A percentile compares a stretch with the other conserved stretches of the same genome.
Conservation (phyloP, 1,140 invertebrate genomes). For the Psilanteris sp. region DNA sequence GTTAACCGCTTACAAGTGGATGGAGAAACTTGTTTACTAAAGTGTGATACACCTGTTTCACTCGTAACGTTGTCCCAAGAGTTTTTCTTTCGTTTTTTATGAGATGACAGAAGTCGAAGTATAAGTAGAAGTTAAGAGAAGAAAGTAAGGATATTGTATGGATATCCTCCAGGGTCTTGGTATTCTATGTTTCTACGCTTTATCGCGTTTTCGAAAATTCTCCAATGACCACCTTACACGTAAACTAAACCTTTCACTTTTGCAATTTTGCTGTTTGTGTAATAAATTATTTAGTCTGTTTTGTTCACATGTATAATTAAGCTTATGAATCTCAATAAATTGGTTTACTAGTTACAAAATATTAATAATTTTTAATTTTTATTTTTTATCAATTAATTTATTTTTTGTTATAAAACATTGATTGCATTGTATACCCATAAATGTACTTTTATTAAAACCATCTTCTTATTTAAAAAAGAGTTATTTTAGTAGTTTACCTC, state of each 20-base stretch:
- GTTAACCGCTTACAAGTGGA: constrained; percentile 26
- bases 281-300: constrained; percentile 56
- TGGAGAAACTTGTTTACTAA: constrained; percentile 51
- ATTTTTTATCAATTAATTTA: too few species aligned
- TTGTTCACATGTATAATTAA: too few species aligned
- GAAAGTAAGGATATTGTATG: constrained; percentile 54
- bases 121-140: constrained; percentile 59
- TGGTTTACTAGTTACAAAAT: too few species aligned
- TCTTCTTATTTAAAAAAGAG: too few species aligned
- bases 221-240: constrained; percentile 36
- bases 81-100: constrained; percentile 47
- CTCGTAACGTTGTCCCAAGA: constrained; percentile 26
- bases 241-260: constrained; percentile 53
- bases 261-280: constrained; percentile 52
- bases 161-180: constrained; percentile 44
- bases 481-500: too few species aligned
- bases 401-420: too few species aligned
- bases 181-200: constrained; percentile 53
- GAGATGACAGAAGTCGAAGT: constrained; percentile 50
- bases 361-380: too few species aligned
- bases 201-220: constrained; percentile 60
- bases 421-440: too few species aligned
- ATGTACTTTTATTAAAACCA: too few species aligned
- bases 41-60: constrained; percentile 57
- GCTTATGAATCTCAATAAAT: too few species aligned